Percentiles rank a stretch among this genome's conserved stretches.
These are phyloP conservation scores for Paguma larvata DNA, from an alignment of 2,797 vertebrate genomes.

Conservation along the genomic window DNA sequence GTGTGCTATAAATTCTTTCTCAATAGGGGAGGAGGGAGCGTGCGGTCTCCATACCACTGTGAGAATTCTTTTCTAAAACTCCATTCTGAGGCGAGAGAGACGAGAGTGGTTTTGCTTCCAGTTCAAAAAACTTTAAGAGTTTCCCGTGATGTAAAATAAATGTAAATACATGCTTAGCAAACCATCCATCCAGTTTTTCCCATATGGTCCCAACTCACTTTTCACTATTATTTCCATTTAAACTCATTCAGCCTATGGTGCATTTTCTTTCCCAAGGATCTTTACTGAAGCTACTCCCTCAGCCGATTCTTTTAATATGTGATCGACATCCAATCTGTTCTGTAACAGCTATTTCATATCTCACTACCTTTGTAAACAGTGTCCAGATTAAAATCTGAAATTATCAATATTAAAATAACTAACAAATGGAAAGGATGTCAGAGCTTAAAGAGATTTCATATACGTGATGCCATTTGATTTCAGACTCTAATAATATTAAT, in stretches of 20 bases:
- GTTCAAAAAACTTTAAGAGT: constrained; percentile 33
- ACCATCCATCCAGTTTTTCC: neutral
- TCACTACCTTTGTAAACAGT: neutral
- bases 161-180: neutral
- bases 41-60: neutral
- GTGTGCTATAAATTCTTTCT: neutral
- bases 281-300: neutral
- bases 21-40: neutral
- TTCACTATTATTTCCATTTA: neutral
- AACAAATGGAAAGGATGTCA: neutral
- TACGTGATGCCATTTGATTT: neutral
- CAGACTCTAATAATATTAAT: neutral
- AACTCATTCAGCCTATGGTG: neutral
- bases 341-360: neutral
- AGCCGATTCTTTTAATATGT: neutral
- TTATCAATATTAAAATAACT: neutral
- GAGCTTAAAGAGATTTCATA: neutral
- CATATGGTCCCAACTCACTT: neutral
- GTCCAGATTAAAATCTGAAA: neutral
- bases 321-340: neutral
- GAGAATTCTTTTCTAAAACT: constrained; percentile 34
- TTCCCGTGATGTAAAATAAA: constrained; percentile 36
- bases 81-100: neutral
- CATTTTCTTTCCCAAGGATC: neutral
- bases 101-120: neutral